These are phyloP conservation scores for Scartelaos histophorus DNA, from an alignment of 2,113 vertebrate genomes.

Conservation along the genomic window DNA sequence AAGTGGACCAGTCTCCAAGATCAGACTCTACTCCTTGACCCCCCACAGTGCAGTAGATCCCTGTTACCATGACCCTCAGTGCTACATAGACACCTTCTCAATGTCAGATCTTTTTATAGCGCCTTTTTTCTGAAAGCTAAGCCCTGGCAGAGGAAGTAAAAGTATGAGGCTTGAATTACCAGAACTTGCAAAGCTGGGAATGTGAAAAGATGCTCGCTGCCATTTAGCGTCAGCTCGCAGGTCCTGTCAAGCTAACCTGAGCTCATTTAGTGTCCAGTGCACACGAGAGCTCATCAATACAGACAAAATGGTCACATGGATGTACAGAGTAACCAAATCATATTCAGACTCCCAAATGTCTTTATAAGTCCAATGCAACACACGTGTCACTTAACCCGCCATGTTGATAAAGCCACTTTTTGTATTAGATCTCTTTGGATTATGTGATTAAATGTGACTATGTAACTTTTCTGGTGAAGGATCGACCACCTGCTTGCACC, in stretches of 20 bases:
- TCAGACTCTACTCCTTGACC: constrained; percentile 9
- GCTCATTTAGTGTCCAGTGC: constrained; percentile 41
- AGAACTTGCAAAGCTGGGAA: constrained; percentile 39
- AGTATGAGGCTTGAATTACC: constrained; percentile 48
- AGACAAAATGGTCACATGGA: not conserved
- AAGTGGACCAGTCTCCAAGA: not conserved
- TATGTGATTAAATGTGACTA: no score
- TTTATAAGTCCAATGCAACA: constrained; percentile 2
- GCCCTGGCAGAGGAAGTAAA: constrained; percentile 40
- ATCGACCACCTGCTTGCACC: no score
- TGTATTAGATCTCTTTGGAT: no score
- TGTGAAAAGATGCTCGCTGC: constrained; percentile 41
- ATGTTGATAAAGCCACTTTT: not conserved
- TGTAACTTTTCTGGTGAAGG: no score
- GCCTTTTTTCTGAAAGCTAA: constrained; percentile 21
- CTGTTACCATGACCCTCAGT: constrained; percentile 29
- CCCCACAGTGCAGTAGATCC: constrained; percentile 16
- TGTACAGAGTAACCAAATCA: constrained; percentile 3
- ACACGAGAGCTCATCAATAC: constrained; percentile 13
- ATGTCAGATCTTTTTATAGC: constrained; percentile 57
- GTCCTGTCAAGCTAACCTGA: constrained; percentile 48
- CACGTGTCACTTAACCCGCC: not conserved
- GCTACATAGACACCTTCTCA: constrained; percentile 33
- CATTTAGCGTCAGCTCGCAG: constrained; percentile 45
- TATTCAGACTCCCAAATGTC: not conserved